Evolutionary conservation across 2,888 invertebrate genomes (phyloP).

Genomic region (Acronicta leporina): DNA sequence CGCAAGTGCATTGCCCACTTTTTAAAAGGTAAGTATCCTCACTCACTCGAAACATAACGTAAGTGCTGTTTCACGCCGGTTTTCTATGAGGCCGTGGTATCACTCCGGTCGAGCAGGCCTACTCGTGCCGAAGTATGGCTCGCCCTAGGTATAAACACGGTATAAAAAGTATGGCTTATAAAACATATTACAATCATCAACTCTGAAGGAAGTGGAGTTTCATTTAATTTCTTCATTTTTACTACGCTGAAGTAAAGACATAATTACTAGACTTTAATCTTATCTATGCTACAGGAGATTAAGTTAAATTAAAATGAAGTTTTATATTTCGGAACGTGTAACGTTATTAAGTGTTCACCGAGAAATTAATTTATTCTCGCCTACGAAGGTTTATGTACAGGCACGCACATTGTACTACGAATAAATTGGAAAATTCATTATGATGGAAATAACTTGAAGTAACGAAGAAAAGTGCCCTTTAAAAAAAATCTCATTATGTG

Average conservation of each 20-base stretch:
- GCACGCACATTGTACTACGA: slow-evolving; percentile 32
- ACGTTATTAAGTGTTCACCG: not conserved
- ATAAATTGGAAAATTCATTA: slow-evolving; percentile 42
- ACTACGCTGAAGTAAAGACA: not conserved
- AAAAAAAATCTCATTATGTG: slow-evolving; percentile 37
- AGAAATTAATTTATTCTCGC: slow-evolving; percentile 25
- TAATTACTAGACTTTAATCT: not conserved
- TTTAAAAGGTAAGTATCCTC: no score
- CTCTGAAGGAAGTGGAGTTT: no score
- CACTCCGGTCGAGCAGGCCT: no score
- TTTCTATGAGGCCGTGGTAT: no score
- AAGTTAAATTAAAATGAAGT: not conserved
- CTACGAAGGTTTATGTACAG: slow-evolving; percentile 17
- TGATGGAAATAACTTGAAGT: slow-evolving; percentile 39
- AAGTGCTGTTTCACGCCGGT: no score
- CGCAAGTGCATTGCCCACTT: no score
- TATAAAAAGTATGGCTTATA: no score
- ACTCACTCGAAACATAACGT: no score
- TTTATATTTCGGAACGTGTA: not conserved
- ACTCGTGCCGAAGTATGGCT: no score
- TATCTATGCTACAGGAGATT: not conserved
- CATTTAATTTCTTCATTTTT: no score
- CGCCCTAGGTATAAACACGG: no score
- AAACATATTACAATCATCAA: no score
- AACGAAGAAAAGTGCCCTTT: slow-evolving; percentile 40